A percentile compares a stretch with the other conserved stretches of the same genome.
phyloP scores from a whole-genome alignment of 2,888 invertebrate genomes.

The Parelbella ahira region DNA sequence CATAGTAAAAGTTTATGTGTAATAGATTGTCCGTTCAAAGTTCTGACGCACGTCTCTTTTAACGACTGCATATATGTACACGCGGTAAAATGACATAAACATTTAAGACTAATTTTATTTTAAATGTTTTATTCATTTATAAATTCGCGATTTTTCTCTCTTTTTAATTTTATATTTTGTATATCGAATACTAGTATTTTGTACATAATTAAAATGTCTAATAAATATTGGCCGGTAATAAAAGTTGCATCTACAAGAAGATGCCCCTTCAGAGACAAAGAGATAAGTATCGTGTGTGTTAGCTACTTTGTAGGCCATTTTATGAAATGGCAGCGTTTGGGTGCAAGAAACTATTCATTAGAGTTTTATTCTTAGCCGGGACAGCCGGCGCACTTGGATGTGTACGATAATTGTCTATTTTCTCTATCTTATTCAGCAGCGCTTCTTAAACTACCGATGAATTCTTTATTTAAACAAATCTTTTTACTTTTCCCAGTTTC shows the following conservation, averaged over 20 bases:
- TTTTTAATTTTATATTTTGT: no score
- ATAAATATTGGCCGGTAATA: no score
- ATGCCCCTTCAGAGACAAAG: no score
- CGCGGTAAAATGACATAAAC: no score
- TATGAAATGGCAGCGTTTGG: constrained; percentile 36
- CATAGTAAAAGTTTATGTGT: constrained; percentile 10
- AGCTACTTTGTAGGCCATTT: constrained; percentile 30
- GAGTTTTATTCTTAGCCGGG: constrained; percentile 41
- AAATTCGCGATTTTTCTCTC: no score
- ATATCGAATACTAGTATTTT: not conserved
- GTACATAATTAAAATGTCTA: no score
- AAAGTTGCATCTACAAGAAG: no score
- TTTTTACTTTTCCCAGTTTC: no score
- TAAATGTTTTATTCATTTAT: no score
- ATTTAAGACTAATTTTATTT: no score
- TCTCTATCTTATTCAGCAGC: constrained; percentile 39
- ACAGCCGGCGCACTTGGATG: constrained; percentile 34
- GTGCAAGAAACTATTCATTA: constrained; percentile 42
- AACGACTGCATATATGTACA: no score
- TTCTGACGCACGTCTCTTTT: not conserved
- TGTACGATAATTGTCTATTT: constrained; percentile 52
- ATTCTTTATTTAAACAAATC: no score
- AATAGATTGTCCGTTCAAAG: constrained; percentile 3
- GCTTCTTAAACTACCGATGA: constrained; percentile 14
- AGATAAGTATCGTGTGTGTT: constrained; percentile 1